Base-by-base conservation (phyloP, 53 echinoderm and acorn worm species). In the Paracentrotus lividus region DNA sequence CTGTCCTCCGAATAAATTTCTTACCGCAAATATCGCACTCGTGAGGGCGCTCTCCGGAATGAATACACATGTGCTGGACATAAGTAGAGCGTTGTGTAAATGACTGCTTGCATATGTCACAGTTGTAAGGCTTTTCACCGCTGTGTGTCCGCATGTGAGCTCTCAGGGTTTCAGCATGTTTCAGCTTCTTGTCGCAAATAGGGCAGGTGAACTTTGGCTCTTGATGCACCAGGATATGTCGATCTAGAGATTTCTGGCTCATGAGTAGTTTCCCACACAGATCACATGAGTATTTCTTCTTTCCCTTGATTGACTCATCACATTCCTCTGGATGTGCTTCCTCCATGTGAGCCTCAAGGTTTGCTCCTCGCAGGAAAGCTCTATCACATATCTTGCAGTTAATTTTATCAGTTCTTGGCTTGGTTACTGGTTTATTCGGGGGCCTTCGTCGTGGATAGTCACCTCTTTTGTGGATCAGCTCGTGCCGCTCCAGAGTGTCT, bases 331-430 rank as follows among this genome's bases (percentile, higher is more conserved):
- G 91, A 34, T 91, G 91, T 15, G 91, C 91, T 54, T 91, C 54
- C 54, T 91, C 91, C 91, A 91, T 91, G 53, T 91, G 91, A 31
- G 91, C 91, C 36, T 91, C 91, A 75, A 91, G 91, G 76, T 91
- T 91, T 36, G 91, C 18, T 7, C 23, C 52, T 7, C 91, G 14
- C 21, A 75, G 6, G 76, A 91, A 91, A 2, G 75, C 49, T 34
- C 53, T 14, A 14, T 56, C 53, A 36, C 91, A 91, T 23, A 91
- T 75, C 76, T 47, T 91, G 91, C 91, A 91, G 6, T 75, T 29
- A 18, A 91, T 75, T 75, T 91, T 52, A 9, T 76, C 91, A 33
- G 72, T 53, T 44, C 91, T 32, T 23, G 91, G 91, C 54, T 54
- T 91, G 49, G 76, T 51, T 26, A 91, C 20, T 1, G 72, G 91